Evolutionary conservation across 2,113 vertebrate genomes (phyloP).

Genomic region (Hiodon alosoides): DNA sequence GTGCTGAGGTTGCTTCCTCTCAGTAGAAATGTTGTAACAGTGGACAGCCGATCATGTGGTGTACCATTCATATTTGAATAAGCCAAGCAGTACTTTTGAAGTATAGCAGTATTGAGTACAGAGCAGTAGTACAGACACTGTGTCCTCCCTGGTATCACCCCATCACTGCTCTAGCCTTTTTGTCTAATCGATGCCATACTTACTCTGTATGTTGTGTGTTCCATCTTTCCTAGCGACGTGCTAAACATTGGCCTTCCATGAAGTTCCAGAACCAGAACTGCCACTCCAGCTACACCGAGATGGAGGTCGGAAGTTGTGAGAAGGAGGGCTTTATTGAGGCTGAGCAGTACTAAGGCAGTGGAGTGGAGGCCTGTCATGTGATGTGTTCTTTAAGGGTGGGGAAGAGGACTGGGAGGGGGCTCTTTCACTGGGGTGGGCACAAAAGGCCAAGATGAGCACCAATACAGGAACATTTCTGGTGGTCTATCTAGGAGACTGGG

Average conservation of each 20-base stretch:
- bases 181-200: not conserved
- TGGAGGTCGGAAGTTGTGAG: conserved; percentile 69
- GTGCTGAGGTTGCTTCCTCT: too few species aligned
- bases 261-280: conserved; percentile 69
- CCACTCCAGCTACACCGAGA: conserved; percentile 67
- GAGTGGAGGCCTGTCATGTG: not conserved
- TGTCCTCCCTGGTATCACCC: too few species aligned
- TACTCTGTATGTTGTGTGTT: conserved; percentile 1
- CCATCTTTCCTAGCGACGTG: conserved; percentile 58
- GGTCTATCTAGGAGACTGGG: too few species aligned
- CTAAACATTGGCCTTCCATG: conserved; percentile 73
- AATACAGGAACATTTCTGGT: not conserved
- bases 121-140: too few species aligned
- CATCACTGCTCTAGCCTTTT: too few species aligned
- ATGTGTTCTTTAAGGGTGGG: not conserved
- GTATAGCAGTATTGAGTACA: too few species aligned
- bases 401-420: not conserved
- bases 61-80: too few species aligned
- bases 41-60: too few species aligned
- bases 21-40: too few species aligned
- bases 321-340: conserved; percentile 76
- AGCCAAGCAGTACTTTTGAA: too few species aligned
- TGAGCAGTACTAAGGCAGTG: conserved; percentile 62
- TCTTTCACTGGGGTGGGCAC: not conserved
- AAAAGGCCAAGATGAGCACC: not conserved